phyloP scores from a whole-genome alignment of 2,888 invertebrate genomes.

The Synanthedon myopaeformis region DNA sequence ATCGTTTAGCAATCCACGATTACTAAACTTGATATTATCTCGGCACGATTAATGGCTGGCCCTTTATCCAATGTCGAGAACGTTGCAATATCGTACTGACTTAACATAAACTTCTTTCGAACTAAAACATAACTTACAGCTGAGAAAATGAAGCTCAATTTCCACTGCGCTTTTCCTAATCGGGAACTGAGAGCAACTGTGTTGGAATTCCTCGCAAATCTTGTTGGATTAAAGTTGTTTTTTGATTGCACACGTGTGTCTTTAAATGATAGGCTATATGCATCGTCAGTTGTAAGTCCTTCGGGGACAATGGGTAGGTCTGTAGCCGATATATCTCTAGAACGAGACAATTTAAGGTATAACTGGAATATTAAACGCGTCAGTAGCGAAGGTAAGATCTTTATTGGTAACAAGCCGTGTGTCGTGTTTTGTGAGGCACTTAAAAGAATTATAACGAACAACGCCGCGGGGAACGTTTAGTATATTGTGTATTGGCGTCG shows the following conservation, averaged over 20 bases:
- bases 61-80: conserved; percentile 60
- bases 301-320: conserved; percentile 60
- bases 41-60: conserved; percentile 55
- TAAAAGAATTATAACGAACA: not conserved
- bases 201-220: conserved; percentile 10
- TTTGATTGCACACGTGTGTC: conserved; percentile 8
- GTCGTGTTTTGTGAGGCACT: not conserved
- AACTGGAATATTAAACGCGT: conserved; percentile 53
- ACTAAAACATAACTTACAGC: not conserved
- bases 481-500: not conserved
- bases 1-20: conserved; percentile 62
- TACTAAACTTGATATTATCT: conserved; percentile 60
- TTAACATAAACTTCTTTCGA: not conserved
- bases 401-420: conserved; percentile 1
- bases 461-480: not conserved
- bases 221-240: conserved; percentile 9
- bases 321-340: conserved; percentile 53
- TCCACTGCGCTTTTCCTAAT: not conserved
- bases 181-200: not conserved
- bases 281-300: conserved; percentile 54
- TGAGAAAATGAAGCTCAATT: not conserved
- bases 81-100: conserved; percentile 13
- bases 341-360: conserved; percentile 61
- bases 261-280: conserved; percentile 34
- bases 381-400: conserved; percentile 11